These are phyloP conservation scores for Phalloptychus januarius DNA, from an alignment of 2,797 vertebrate genomes.

Conservation along the genomic window DNA sequence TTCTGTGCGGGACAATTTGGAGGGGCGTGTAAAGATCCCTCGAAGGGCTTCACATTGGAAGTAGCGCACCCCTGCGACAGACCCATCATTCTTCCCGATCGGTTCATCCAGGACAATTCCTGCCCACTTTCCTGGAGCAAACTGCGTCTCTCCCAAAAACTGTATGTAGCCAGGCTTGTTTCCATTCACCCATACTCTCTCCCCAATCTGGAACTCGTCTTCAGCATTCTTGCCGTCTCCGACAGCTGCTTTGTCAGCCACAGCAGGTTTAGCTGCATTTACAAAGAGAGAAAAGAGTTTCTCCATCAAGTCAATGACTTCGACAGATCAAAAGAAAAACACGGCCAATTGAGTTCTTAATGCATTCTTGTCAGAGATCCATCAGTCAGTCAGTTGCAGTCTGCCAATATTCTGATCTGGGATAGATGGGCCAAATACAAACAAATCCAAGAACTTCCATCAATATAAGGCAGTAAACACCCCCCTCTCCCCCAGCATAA, in stretches of 20 bases:
- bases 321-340: constrained; percentile 1
- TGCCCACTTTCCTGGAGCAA: constrained; percentile 97
- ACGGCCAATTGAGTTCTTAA: neutral
- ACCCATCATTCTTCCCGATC: constrained; percentile 97
- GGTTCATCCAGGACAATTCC: constrained; percentile 96
- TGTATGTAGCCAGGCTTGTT: constrained; percentile 94
- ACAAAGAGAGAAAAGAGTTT: constrained; percentile 2
- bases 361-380: neutral
- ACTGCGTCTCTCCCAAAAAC: constrained; percentile 96
- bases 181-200: constrained; percentile 97
- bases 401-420: neutral
- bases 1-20: constrained; percentile 90
- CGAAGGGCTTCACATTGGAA: constrained; percentile 95
- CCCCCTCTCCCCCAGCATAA: neutral
- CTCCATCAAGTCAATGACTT: neutral
- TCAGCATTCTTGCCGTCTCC: constrained; percentile 81
- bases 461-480: neutral
- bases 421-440: neutral
- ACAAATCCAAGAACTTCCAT: neutral
- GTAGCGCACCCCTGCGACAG: constrained; percentile 94
- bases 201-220: constrained; percentile 90
- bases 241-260: constrained; percentile 77
- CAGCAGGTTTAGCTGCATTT: constrained; percentile 75
- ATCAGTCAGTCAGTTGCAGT: neutral
- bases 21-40: constrained; percentile 96